These are phyloP conservation scores for Neolamprologus toae DNA, from an alignment of 2,113 vertebrate genomes.

Conservation along the genomic window DNA sequence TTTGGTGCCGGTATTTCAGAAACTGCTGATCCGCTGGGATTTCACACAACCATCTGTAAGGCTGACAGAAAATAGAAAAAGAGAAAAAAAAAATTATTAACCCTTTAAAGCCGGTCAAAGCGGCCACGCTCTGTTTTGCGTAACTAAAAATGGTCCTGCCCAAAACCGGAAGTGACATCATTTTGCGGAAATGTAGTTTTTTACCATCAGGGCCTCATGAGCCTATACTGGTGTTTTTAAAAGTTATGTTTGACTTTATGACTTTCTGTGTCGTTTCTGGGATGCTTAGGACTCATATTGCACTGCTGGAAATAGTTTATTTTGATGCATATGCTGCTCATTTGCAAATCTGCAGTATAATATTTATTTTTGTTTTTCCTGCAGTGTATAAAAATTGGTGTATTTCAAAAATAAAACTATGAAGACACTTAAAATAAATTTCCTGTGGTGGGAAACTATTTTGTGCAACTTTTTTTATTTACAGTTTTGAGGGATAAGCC, in stretches of 20 bases:
- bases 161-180: too few species aligned
- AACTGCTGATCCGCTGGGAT: neutral
- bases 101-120: fast-evolving
- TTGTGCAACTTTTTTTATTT: too few species aligned
- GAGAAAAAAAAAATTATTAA: neutral
- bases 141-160: too few species aligned
- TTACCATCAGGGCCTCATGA: too few species aligned
- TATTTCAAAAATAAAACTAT: too few species aligned
- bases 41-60: neutral
- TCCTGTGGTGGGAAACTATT: too few species aligned
- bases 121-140: too few species aligned
- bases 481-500: too few species aligned
- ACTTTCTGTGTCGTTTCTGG: fast-evolving
- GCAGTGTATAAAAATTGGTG: fast-evolving
- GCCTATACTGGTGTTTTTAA: too few species aligned
- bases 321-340: fast-evolving
- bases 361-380: fast-evolving
- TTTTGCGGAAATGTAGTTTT: fast-evolving
- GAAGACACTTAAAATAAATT: too few species aligned
- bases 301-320: too few species aligned
- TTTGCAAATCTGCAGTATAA: fast-evolving
- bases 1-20: neutral
- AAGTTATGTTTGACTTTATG: fast-evolving
- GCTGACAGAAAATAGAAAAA: neutral
- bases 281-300: too few species aligned